Evolutionary conservation across 2,113 vertebrate species (phyloP).

Genomic region (Varanus komodoensis): DNA sequence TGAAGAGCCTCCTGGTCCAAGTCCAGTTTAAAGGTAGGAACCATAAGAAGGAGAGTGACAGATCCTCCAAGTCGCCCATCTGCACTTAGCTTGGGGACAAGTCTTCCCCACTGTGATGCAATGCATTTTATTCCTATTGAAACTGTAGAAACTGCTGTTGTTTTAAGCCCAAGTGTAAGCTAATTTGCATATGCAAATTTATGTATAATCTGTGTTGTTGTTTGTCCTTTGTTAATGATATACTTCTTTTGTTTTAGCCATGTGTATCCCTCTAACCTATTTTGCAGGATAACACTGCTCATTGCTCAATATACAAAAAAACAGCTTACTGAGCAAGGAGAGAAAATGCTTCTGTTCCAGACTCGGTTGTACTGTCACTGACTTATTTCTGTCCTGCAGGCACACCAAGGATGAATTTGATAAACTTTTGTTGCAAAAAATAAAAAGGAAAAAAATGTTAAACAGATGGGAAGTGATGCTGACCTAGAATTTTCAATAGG

Average conservation of each 20-base stretch:
- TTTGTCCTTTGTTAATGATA: neutral
- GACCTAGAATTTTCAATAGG: conserved; percentile 24
- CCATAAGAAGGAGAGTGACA: too few relatives aligned
- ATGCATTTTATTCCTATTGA: neutral
- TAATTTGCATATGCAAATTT: neutral
- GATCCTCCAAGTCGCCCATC: too few relatives aligned
- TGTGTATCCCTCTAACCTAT: neutral
- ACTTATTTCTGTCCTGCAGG: neutral
- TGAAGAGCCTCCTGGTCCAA: neutral
- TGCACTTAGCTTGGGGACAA: too few relatives aligned
- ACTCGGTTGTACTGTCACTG: fast-evolving
- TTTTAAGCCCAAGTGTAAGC: neutral
- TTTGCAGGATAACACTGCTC: too few relatives aligned
- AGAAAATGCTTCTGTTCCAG: fast-evolving
- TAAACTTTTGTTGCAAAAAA: neutral
- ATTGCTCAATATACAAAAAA: neutral
- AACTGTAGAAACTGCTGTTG: neutral
- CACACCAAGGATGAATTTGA: neutral
- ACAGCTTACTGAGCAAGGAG: neutral
- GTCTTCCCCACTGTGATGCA: too few relatives aligned
- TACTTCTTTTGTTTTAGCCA: neutral
- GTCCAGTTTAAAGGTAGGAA: too few relatives aligned
- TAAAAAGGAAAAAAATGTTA: neutral
- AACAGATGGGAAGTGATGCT: conserved; percentile 23
- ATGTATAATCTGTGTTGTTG: neutral